phyloP scores from a whole-genome alignment of 2,888 invertebrate species.

The Carpatolechia fugitivella region DNA sequence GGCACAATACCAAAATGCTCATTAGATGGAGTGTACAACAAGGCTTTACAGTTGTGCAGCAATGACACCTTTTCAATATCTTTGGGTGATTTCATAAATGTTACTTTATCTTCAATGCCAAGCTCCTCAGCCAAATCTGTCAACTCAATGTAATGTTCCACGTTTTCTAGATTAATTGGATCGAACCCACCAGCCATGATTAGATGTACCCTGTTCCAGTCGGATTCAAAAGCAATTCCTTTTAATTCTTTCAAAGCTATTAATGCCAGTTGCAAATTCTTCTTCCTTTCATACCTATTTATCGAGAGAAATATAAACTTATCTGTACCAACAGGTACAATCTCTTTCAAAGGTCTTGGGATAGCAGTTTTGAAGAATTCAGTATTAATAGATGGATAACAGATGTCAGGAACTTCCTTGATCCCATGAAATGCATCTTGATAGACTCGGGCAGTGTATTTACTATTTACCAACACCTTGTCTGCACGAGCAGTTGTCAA shows the following conservation, averaged over 20 bases:
- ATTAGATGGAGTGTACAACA: constrained; percentile 96
- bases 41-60: constrained; percentile 85
- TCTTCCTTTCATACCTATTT: constrained; percentile 98
- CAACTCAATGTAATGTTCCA: constrained; percentile 89
- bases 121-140: constrained; percentile 81
- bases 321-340: constrained; percentile 75
- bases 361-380: constrained; percentile 80
- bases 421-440: constrained; percentile 90
- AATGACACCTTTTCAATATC: constrained; percentile 91
- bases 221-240: constrained; percentile 63
- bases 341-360: constrained; percentile 70
- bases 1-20: constrained; percentile 99
- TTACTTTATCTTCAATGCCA: constrained; percentile 84
- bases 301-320: constrained; percentile 92
- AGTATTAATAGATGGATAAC: constrained; percentile 97
- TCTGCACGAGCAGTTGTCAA: constrained; percentile 92
- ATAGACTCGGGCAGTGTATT: constrained; percentile 96
- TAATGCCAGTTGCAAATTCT: constrained; percentile 93
- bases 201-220: constrained; percentile 86
- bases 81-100: constrained; percentile 92
- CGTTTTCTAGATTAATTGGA: constrained; percentile 90
- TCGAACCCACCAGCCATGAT: constrained; percentile 99
- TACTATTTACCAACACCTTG: constrained; percentile 95
- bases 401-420: constrained; percentile 85
- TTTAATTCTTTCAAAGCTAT: constrained; percentile 86